Base-by-base conservation (phyloP, 2,888 invertebrate genomes). In the Yponomeuta evonymella region DNA sequence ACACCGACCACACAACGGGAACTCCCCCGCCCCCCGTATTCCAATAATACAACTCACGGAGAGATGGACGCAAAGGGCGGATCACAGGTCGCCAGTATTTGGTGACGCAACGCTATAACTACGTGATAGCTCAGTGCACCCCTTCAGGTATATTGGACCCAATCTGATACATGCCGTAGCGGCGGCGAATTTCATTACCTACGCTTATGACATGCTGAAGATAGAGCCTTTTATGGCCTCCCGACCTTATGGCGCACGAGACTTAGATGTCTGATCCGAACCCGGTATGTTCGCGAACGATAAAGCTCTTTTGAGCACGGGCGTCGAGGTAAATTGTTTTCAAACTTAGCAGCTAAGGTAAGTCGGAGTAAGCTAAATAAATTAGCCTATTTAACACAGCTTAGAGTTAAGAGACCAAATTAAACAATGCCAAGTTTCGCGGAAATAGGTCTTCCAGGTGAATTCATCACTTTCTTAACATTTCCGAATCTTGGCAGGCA, bases 131-230 rank as follows among this genome's bases (percentile, higher is more conserved):
- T 79, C 76, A 75, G 77, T 83, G 83, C 81, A 82, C 79, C 84
- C 85, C 88, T 86, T 78, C 80, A 82, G 86, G 88, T 82, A 83
- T 88, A 88, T 88, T 86, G 87, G 83, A 87, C 82, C 87, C 88
- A 88, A 90, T 89, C 87, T 82, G 85, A 85, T 89, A 89, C 85
- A 87, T 90, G 86, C 84, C 84, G 82, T 84, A 81, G 81, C 82
- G 79, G 81, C 80, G 79, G 81, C 80, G 85, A 88, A 89, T 90
- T 89, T 88, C 85, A 90, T 90, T 89, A 89, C 83, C 84, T 86
- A 80, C 84, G 82, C 79, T 84, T 81, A 85, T 84, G 83, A 82
- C 82, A 81, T 81, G 80, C 76, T 74, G 73, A 15, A 23, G 30
- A 48, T 64, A 33, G 43, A 64, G 23, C 15, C 64, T 43, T 69